phyloP scores from a whole-genome alignment of 2,888 invertebrate species.

The Phrixothrix hirtus region DNA sequence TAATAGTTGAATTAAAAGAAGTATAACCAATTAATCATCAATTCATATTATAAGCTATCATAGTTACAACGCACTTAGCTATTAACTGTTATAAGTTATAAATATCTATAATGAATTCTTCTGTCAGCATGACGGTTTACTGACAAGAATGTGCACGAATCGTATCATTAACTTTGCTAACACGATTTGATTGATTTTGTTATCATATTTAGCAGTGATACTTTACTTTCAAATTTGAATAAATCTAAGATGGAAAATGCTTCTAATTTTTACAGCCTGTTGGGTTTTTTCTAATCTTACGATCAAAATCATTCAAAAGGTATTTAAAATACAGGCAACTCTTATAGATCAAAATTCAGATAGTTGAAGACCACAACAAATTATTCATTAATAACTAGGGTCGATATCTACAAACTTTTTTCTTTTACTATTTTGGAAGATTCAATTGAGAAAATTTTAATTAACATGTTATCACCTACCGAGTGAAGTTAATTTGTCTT shows the following conservation, averaged over 20 bases:
- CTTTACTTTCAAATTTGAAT: not conserved
- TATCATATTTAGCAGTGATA: not conserved
- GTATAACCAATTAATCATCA: constrained; percentile 14
- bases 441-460: no score
- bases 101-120: constrained; percentile 25
- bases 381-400: no score
- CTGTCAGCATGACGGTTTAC: constrained; percentile 22
- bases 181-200: constrained; percentile 12
- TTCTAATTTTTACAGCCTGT: no score
- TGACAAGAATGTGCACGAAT: constrained; percentile 17
- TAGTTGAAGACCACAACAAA: no score
- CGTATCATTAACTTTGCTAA: constrained; percentile 14
- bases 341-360: no score
- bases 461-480: no score
- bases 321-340: no score
- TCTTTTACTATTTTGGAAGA: no score
- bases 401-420: no score
- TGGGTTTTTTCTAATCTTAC: no score
- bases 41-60: constrained; percentile 10
- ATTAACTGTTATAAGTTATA: constrained; percentile 17
- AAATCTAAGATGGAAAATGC: not conserved
- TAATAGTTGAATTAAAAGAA: constrained; percentile 9
- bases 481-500: no score
- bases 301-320: no score
- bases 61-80: constrained; percentile 11